Evolutionary conservation across 37 sponge, comb jelly and placozoan species (phyloP), one percentile per base, ranked within the genome.

Genomic region (Halichondria panicea): DNA sequence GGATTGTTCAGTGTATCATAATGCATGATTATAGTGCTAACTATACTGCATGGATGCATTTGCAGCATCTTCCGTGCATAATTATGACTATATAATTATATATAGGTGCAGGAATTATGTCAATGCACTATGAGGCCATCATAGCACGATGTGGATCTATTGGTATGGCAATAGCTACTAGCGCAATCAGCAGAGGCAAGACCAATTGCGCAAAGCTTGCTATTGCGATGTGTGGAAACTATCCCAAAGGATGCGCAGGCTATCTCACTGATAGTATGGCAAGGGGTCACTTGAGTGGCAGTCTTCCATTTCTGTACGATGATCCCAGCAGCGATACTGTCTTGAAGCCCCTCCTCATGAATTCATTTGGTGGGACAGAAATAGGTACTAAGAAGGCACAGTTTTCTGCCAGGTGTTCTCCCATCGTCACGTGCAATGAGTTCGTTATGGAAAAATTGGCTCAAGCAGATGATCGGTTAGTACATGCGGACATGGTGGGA

Each of bases 181-280:
- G 76, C 36, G 41, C 45, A 4, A 27, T 75, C 3, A 75, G 76
- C 60, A 61, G 76, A 45, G 76, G 76, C 8, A 75, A 75, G 64
- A 75, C 46, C n/a, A 75, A 75, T 37, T 56, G 60, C 58, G 60
- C 60, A 13, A 62, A 62, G 22, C 4, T 75, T 18, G 76, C 76
- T 61, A 24, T 75, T 60, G 76, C 76, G 1, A 32, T 35, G 35
- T 25, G 19, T 31, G 76, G 76, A 15, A 75, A 75, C 64, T 75
- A 56, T 35, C 74, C 74, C 3, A 57, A 39, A n/a, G 76, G 76
- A 11, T 75, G 25, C 40, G 5, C 50, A 2, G 31, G 15, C 3
- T 32, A 75, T 27, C 28, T 75, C 46, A 75, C 76, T 1, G 60
- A 73, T 1, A 73, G 74, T 43, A 73, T 61, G 3, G 46, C 76